These are phyloP conservation scores for Phalacrocorax carbo DNA, from an alignment of 2,113 vertebrate genomes.

Conservation along the genomic window DNA sequence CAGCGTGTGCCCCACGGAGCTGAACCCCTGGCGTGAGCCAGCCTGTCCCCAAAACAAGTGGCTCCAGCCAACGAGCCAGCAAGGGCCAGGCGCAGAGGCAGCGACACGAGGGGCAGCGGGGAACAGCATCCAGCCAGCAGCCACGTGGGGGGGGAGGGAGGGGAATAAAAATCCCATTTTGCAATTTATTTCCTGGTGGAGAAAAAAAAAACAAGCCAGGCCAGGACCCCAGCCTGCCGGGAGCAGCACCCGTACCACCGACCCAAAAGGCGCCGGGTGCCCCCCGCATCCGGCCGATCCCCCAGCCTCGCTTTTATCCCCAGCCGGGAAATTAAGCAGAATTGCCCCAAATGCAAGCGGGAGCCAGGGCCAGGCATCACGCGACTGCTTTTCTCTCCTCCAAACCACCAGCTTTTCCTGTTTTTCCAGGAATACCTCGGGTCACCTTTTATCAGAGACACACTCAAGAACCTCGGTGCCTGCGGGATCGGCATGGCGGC, in stretches of 20 bases:
- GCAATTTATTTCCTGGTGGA: neutral
- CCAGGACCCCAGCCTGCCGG: neutral
- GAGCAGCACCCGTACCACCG: fast-evolving
- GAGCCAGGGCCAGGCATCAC: fast-evolving
- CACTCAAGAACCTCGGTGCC: neutral
- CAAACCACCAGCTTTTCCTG: neutral
- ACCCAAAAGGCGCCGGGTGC: fast-evolving
- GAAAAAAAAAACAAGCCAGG: neutral
- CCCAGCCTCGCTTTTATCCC: neutral
- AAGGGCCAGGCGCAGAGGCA: neutral
- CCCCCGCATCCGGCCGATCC: fast-evolving
- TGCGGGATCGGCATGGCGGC: fast-evolving
- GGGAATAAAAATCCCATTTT: neutral
- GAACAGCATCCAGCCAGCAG: neutral
- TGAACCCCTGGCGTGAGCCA: neutral
- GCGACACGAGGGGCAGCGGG: neutral
- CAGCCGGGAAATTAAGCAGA: fast-evolving
- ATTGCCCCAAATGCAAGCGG: neutral
- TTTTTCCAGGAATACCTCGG: neutral
- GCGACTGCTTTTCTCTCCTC: fast-evolving
- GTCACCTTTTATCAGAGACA: neutral
- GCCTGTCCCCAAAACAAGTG: neutral
- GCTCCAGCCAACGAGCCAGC: neutral
- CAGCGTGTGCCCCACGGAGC: neutral
- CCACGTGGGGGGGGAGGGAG: too few relatives aligned